Percentiles rank a stretch among this genome's conserved stretches.
phyloP scores from a whole-genome alignment of 2,888 invertebrate genomes.

The Orthosia incerta region DNA sequence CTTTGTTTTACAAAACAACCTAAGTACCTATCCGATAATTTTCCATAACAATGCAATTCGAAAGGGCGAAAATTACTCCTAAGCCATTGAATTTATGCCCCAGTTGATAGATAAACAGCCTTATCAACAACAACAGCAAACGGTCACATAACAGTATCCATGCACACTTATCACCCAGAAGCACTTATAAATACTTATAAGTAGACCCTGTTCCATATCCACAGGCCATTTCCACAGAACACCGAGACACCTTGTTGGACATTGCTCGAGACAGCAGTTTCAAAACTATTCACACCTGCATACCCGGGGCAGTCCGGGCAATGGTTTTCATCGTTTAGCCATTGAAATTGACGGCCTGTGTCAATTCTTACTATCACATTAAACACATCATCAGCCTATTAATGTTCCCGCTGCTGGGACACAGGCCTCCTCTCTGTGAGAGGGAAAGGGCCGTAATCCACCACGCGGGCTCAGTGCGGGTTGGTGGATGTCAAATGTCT shows the following conservation, averaged over 20 bases:
- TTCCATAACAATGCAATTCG: too few species aligned
- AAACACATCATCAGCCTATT: too few species aligned
- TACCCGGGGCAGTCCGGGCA: not conserved
- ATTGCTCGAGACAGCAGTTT: not conserved
- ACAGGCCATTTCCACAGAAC: conserved; percentile 55
- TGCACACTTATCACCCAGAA: conserved; percentile 54
- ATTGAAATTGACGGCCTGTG: not conserved
- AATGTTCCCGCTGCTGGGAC: too few species aligned
- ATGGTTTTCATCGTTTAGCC: not conserved
- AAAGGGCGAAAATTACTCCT: not conserved
- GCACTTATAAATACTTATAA: conserved; percentile 65
- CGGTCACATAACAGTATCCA: conserved; percentile 47
- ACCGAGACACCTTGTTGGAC: not conserved
- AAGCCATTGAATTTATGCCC: conserved; percentile 29
- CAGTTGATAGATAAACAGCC: conserved; percentile 33
- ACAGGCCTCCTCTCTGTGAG: too few species aligned
- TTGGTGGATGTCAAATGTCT: too few species aligned
- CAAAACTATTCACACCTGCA: too few species aligned
- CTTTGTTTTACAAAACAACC: too few species aligned
- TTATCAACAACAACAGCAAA: conserved; percentile 41
- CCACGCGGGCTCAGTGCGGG: too few species aligned
- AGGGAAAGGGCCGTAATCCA: too few species aligned
- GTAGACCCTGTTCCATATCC: conserved; percentile 55
- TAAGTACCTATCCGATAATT: too few species aligned
- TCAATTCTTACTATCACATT: not conserved